These are phyloP conservation scores for Campylorhamphus procurvoides DNA, from an alignment of 2,113 vertebrate species.

Conservation along the genomic window DNA sequence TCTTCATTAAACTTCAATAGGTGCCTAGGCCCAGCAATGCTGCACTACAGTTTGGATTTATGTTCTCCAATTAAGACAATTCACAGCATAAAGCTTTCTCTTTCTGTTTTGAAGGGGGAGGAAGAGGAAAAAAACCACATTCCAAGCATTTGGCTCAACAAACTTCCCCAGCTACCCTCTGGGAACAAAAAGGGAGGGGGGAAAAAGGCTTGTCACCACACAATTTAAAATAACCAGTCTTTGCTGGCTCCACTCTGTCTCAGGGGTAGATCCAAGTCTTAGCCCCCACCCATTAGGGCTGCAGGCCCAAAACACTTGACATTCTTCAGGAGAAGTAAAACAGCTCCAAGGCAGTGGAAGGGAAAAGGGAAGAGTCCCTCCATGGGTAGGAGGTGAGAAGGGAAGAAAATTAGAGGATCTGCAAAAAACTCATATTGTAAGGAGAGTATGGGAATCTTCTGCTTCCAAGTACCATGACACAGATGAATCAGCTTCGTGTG, in stretches of 20 bases:
- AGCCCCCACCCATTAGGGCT: not conserved
- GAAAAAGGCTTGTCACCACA: not conserved
- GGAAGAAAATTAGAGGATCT: not conserved
- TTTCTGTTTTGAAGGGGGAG: conserved; percentile 10
- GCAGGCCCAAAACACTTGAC: not conserved
- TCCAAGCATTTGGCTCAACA: conserved; percentile 8
- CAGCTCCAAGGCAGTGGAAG: not conserved
- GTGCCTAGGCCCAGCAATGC: not conserved
- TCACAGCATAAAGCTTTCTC: conserved; percentile 21
- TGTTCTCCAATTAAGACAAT: conserved; percentile 20
- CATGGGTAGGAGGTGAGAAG: not conserved
- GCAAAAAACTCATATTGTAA: not conserved
- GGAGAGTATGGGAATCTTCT: not conserved
- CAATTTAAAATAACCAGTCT: conserved; percentile 40
- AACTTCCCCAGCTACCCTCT: conserved; percentile 2
- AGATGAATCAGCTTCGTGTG: not conserved
- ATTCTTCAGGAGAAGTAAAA: not conserved
- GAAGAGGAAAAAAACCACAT: conserved; percentile 31
- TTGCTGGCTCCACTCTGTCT: conserved; percentile 44
- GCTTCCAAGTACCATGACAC: not conserved
- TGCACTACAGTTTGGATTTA: conserved; percentile 18
- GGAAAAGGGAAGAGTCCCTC: not conserved
- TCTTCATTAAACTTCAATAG: not conserved
- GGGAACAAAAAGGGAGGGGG: not conserved
- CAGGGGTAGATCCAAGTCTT: conserved; percentile 41